Evolutionary conservation across 2,888 invertebrate genomes (phyloP), one percentile per base, ranked within the genome.

Genomic region (Dione vanillae): DNA sequence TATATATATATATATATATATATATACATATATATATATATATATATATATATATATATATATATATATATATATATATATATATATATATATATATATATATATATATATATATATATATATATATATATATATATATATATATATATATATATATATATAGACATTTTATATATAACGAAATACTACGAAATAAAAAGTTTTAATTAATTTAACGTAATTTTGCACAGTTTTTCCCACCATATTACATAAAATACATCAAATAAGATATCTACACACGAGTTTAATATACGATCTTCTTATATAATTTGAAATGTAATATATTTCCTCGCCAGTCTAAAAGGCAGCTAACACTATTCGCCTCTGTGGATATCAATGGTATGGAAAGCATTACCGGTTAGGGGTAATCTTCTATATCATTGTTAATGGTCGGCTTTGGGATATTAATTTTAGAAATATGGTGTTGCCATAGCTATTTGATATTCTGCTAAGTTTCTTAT

Each of bases 281-380:
- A 51, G 1, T 51, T 12, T 51, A 51, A 35, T 56, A 56, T 56
- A 16, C 16, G 37, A 56, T 56, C 16, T 56, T 37, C 37, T 37
- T 10, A 37, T 37, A 56, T 16, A 56, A 56, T 37, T 56, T 56
- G 16, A 43, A 58, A 41, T 20, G 20, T 59, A 41, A 41, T 41
- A 59, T 59, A 59, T 59, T 43, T 59, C 10, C 20, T 78, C 81
- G 84, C 83, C 84, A 83, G 75, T 71, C 75, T 78, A 75, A 74
- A 75, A 75, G 76, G 78, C 78, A 75, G 83, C 80, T 80, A 81
- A 85, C 88, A 85, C 80, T 79, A 80, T 77, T 70, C 81, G 80
- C 79, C 76, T 70, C 69, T 75, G 70, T 78, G 75, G 74, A 45
- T 79, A 75, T 82, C 82, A 85, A 87, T 86, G 82, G 83, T 20